Evolutionary conservation across 2,888 invertebrate genomes (phyloP).

Genomic region (Rhogogaster chlorosoma): DNA sequence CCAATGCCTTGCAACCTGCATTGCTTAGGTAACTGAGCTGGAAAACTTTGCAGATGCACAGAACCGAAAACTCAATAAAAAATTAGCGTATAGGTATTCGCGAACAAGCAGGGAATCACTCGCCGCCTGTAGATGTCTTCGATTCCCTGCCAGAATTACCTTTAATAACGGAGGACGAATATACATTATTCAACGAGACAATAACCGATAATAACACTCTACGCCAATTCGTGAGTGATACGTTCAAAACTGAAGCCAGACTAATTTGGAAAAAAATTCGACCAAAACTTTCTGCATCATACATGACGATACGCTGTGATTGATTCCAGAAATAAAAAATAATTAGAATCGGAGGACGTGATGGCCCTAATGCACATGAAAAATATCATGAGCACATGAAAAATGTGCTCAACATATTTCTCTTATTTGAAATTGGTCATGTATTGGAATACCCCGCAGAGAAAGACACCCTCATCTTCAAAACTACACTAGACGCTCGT

Average conservation of each 20-base stretch:
- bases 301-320: neutral
- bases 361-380: constrained; percentile 1
- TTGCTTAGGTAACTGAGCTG: neutral
- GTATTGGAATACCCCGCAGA: neutral
- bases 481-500: no score
- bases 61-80: neutral
- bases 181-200: neutral
- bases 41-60: neutral
- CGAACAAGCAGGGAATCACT: neutral
- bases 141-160: constrained; percentile 1
- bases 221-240: constrained; percentile 7
- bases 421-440: neutral
- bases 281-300: neutral
- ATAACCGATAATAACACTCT: neutral
- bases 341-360: neutral
- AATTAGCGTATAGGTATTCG: neutral
- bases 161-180: neutral
- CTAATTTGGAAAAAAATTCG: neutral
- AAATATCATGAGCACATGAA: constrained; percentile 9
- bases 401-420: neutral
- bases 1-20: neutral
- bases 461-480: neutral
- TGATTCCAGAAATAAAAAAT: constrained; percentile 3
- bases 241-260: neutral
- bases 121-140: neutral